phyloP scores from a whole-genome alignment of 2,797 vertebrate genomes.

The Typhlichthys subterraneus region DNA sequence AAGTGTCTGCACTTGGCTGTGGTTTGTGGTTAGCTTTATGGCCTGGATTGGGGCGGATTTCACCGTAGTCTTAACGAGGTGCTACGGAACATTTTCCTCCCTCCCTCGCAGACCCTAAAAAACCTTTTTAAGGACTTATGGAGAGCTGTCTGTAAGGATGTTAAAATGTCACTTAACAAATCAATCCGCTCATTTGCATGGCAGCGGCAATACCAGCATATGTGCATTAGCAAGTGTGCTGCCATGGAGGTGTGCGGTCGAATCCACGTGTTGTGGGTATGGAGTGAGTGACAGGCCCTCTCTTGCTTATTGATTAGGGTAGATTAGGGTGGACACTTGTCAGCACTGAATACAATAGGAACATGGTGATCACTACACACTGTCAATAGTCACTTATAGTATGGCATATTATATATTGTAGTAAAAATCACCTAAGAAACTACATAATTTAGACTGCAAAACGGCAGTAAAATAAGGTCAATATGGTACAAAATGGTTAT shows the following conservation, averaged over 20 bases:
- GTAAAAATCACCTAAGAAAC: no score
- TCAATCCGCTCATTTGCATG: constrained; percentile 78
- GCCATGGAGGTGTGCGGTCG: constrained; percentile 45
- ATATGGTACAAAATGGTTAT: no score
- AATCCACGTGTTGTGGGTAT: constrained; percentile 52
- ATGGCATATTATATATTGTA: constrained; percentile 5
- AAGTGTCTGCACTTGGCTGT: constrained; percentile 39
- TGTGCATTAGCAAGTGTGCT: constrained; percentile 8
- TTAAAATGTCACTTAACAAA: constrained; percentile 79
- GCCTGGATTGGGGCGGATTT: constrained; percentile 70
- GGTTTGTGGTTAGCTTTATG: constrained; percentile 70
- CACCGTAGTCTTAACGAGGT: constrained; percentile 68
- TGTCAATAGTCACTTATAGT: constrained; percentile 22
- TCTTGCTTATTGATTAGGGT: constrained; percentile 69
- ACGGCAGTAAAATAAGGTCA: no score
- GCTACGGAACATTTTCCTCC: constrained; percentile 68
- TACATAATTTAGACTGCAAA: no score
- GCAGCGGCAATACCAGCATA: constrained; percentile 23
- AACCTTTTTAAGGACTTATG: constrained; percentile 77
- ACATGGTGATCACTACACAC: constrained; percentile 56
- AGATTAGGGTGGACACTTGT: constrained; percentile 69
- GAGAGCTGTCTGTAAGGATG: constrained; percentile 69
- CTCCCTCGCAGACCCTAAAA: constrained; percentile 68
- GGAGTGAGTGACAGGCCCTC: constrained; percentile 53
- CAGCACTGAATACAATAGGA: constrained; percentile 53